Evolutionary conservation across 2,113 vertebrate genomes (phyloP).

Genomic region (Microcebus ravelobensis): DNA sequence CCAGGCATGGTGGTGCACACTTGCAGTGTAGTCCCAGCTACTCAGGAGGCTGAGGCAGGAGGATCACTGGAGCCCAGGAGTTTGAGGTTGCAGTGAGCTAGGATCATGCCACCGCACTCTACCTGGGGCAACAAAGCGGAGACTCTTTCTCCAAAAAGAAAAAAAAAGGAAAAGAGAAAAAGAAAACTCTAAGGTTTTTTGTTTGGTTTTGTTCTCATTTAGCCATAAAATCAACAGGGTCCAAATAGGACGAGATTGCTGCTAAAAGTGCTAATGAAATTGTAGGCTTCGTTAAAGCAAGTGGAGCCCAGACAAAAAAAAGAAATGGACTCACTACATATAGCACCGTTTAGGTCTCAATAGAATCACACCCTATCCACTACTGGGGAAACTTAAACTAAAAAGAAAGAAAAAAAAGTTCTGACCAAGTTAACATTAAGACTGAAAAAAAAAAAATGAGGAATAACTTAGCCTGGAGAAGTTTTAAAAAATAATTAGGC

Average conservation of each 20-base stretch:
- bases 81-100: too few species aligned
- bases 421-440: neutral
- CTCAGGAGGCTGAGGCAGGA: too few species aligned
- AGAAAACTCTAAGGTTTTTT: neutral
- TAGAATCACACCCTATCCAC: neutral
- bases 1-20: too few species aligned
- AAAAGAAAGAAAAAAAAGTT: neutral
- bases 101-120: too few species aligned
- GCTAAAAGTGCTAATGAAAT: neutral
- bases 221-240: neutral
- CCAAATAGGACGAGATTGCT: neutral
- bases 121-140: too few species aligned
- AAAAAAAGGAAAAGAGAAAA: neutral
- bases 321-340: neutral
- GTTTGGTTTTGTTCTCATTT: neutral
- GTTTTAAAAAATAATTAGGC: neutral
- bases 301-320: neutral
- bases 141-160: neutral
- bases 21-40: too few species aligned
- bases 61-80: too few species aligned
- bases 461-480: neutral
- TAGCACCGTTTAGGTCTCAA: neutral
- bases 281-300: slow-evolving; percentile 35
- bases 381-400: neutral
- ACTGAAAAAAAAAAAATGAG: neutral